Evolutionary conservation across 2,113 vertebrate genomes (phyloP).

Genomic region (Dascyllus trimaculatus): DNA sequence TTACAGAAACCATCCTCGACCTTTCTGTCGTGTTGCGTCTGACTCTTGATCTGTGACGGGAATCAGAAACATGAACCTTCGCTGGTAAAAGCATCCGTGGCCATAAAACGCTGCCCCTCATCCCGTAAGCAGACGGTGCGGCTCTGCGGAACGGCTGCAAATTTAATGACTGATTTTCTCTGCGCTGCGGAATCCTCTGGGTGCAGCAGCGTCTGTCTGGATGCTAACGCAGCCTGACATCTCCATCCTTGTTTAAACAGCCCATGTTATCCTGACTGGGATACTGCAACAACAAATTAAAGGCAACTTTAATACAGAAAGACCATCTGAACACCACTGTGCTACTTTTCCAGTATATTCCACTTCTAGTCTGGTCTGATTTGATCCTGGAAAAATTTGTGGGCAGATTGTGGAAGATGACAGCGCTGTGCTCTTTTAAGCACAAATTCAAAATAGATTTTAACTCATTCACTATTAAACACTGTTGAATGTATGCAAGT

Average conservation of each 20-base stretch:
- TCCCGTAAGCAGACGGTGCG: slow-evolving; percentile 47
- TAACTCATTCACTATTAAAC: not conserved
- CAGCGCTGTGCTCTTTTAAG: not conserved
- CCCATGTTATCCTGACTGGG: slow-evolving; percentile 46
- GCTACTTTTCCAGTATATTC: slow-evolving; percentile 28
- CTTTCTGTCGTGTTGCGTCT: slow-evolving; percentile 7
- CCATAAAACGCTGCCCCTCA: slow-evolving; percentile 21
- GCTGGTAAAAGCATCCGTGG: slow-evolving; percentile 37
- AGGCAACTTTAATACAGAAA: slow-evolving; percentile 34
- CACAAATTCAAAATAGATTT: slow-evolving; percentile 16
- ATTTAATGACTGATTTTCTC: slow-evolving; percentile 83
- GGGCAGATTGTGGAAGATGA: slow-evolving; percentile 30
- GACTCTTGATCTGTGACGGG: slow-evolving; percentile 21
- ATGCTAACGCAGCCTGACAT: slow-evolving; percentile 79
- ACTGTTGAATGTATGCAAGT: not conserved
- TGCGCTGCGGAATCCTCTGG: slow-evolving; percentile 63
- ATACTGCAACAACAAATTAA: slow-evolving; percentile 61
- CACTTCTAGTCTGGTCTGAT: not conserved
- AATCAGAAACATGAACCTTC: slow-evolving; percentile 58
- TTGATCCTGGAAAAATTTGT: slow-evolving; percentile 4
- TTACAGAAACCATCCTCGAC: slow-evolving; percentile 3
- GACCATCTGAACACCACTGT: slow-evolving; percentile 19
- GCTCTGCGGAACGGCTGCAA: slow-evolving; percentile 66
- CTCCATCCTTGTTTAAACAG: slow-evolving; percentile 76
- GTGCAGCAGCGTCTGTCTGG: slow-evolving; percentile 59